A percentile compares a stretch with the other conserved stretches of the same genome.
These are phyloP conservation scores for Tubulanus polymorphus DNA, from an alignment of 2,888 invertebrate species.

Conservation along the genomic window DNA sequence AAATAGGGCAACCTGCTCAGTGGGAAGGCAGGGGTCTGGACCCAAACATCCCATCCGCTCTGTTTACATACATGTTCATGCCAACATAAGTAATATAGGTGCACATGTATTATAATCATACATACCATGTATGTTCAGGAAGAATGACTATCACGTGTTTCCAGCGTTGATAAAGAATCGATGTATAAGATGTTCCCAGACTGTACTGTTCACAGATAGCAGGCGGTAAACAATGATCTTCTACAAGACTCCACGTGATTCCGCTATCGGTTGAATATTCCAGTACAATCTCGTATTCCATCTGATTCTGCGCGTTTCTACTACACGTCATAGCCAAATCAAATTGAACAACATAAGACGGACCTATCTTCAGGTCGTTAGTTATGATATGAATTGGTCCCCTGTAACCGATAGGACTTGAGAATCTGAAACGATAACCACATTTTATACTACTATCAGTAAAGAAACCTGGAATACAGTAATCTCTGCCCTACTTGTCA, in stretches of 20 bases:
- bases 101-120: neutral
- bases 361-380: conserved; percentile 49
- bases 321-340: conserved; percentile 53
- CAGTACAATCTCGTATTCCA: conserved; percentile 39
- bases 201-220: conserved; percentile 41
- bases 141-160: conserved; percentile 47
- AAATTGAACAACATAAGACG: conserved; percentile 54
- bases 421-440: too few relatives aligned
- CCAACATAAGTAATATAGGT: too few relatives aligned
- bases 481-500: too few relatives aligned
- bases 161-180: conserved; percentile 48
- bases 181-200: conserved; percentile 48
- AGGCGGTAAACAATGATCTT: conserved; percentile 48
- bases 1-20: too few relatives aligned
- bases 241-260: conserved; percentile 50
- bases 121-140: conserved; percentile 47
- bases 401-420: too few relatives aligned
- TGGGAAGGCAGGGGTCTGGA: too few relatives aligned
- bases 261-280: conserved; percentile 54
- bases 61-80: too few relatives aligned
- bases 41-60: too few relatives aligned
- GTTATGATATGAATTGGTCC: conserved; percentile 45
- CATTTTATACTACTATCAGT: too few relatives aligned
- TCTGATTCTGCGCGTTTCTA: conserved; percentile 27
- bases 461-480: too few relatives aligned